phyloP scores from a whole-genome alignment of 1,140 invertebrate genomes.

The Aporrectodea caliginosa region DNA sequence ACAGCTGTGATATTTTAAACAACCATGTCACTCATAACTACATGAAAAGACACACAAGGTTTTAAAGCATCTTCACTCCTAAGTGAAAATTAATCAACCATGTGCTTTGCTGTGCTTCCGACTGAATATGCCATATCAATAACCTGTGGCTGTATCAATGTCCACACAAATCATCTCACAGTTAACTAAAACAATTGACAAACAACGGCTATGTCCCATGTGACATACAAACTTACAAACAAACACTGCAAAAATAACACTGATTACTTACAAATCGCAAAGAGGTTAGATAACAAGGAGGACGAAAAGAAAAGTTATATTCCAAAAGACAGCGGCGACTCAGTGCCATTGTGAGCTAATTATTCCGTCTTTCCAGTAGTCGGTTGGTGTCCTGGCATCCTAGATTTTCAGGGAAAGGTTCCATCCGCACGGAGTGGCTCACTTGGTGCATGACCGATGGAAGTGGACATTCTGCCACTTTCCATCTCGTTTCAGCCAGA shows the following conservation, averaged over 20 bases:
- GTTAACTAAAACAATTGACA: neutral
- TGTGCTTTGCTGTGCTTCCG: no score
- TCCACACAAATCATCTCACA: neutral
- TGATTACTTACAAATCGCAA: neutral
- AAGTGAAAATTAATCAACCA: no score
- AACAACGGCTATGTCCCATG: neutral
- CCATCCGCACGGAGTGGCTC: constrained; percentile 18
- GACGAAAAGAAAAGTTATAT: neutral
- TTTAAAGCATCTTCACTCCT: no score
- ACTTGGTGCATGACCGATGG: constrained; percentile 66
- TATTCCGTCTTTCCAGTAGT: neutral
- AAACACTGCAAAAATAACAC: neutral
- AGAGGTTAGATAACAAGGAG: neutral
- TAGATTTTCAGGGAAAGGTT: neutral
- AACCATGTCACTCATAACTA: no score
- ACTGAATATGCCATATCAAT: no score
- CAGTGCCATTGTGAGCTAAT: neutral
- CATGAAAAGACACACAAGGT: no score
- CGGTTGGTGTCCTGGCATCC: neutral
- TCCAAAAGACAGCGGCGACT: neutral
- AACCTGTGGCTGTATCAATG: neutral
- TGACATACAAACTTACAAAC: neutral
- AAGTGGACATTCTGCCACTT: constrained; percentile 98
- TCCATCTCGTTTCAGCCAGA: constrained; percentile 94
- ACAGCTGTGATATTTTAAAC: no score